A percentile compares a stretch with the other conserved stretches of the same genome.
Conservation (phyloP, 2,113 vertebrate species). For the Rutilus rutilus region DNA sequence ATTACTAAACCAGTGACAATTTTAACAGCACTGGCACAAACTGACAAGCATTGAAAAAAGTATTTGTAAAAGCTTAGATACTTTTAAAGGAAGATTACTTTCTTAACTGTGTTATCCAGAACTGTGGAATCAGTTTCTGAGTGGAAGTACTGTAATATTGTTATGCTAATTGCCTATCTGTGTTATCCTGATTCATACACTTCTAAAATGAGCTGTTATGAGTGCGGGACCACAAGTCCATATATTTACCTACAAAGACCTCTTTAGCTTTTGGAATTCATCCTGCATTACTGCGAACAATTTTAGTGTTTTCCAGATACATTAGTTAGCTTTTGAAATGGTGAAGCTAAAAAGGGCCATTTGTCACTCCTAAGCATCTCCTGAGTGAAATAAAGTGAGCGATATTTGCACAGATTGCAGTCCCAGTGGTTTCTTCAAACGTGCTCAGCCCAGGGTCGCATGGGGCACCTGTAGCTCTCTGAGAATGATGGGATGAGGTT, state of each 20-base stretch:
- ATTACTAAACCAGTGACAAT: background rate
- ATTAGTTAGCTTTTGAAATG: conserved; percentile 69
- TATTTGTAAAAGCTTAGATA: too few relatives aligned
- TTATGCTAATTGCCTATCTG: conserved; percentile 27
- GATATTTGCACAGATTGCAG: conserved; percentile 68
- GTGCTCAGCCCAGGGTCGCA: conserved; percentile 46
- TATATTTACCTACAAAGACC: conserved; percentile 42
- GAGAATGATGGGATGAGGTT: conserved; percentile 48
- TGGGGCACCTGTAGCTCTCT: conserved; percentile 56
- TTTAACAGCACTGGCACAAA: background rate
- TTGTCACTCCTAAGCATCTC: conserved; percentile 70
- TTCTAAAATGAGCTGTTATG: background rate
- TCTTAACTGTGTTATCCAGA: background rate
- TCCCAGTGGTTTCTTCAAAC: conserved; percentile 64
- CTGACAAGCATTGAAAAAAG: background rate
- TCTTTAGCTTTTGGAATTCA: conserved; percentile 38
- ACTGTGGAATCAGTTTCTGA: background rate
- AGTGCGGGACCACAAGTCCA: background rate
- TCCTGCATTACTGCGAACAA: conserved; percentile 52
- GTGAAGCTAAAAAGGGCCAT: conserved; percentile 68
- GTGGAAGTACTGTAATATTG: background rate
- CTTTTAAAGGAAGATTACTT: background rate
- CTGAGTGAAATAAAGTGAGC: conserved; percentile 49
- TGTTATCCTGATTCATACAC: background rate
- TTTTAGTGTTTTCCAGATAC: conserved; percentile 58